Conservation (phyloP, 2,797 vertebrate genomes). For the Chaunax sp. region DNA sequence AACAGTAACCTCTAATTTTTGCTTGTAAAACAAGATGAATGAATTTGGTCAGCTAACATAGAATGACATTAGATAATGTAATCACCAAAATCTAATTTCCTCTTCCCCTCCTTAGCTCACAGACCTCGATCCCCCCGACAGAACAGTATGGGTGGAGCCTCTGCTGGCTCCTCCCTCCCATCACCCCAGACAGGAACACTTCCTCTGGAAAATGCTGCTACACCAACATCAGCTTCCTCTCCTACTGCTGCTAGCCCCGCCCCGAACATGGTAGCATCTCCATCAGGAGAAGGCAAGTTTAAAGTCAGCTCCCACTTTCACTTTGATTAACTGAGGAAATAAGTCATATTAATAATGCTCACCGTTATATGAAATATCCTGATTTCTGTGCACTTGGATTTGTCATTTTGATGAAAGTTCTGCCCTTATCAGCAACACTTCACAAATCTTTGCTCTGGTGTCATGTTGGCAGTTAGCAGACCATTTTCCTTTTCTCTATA, state of each 20-base stretch:
- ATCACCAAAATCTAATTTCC: neutral
- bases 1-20: neutral
- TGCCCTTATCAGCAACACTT: neutral
- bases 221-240: conserved; percentile 88
- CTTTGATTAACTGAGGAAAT: neutral
- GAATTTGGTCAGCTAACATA: neutral
- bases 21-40: neutral
- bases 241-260: conserved; percentile 92
- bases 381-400: neutral
- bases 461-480: conserved; percentile 1
- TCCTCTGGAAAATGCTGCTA: conserved; percentile 87
- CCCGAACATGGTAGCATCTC: conserved; percentile 89
- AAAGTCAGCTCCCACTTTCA: neutral
- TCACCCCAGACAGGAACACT: conserved; percentile 91
- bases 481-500: conserved; percentile 61
- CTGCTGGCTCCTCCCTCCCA: conserved; percentile 87
- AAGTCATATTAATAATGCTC: neutral
- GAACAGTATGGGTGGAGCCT: conserved; percentile 85
- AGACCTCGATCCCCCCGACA: conserved; percentile 96
- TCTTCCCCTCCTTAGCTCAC: conserved; percentile 86
- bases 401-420: neutral
- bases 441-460: neutral
- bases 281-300: conserved; percentile 89
- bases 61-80: neutral
- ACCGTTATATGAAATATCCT: too few relatives aligned